Percentiles rank a stretch among this genome's conserved stretches.
These are phyloP conservation scores for Busseola fusca DNA, from an alignment of 2,888 invertebrate genomes.

Conservation along the genomic window DNA sequence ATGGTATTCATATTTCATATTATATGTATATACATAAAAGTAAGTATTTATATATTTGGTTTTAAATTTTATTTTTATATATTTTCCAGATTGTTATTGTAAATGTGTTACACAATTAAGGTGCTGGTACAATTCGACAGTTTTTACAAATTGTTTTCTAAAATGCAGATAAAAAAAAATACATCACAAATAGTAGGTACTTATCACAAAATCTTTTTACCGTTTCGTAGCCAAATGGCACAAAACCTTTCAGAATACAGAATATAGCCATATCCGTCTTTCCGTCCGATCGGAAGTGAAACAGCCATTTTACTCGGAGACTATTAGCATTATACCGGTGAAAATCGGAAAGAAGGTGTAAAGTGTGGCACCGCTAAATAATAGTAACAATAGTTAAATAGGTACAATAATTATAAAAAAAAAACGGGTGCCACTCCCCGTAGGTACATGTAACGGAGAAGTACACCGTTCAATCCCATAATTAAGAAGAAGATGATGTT, in stretches of 20 bases:
- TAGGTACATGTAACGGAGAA: not conserved
- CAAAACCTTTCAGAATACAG: not conserved
- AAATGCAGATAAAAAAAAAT: not conserved
- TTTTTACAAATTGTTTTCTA: not conserved
- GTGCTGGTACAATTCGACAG: too few species aligned
- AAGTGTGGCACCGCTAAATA: not conserved
- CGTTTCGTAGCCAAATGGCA: not conserved
- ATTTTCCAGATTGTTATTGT: too few species aligned
- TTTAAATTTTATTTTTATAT: too few species aligned
- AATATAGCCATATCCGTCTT: not conserved
- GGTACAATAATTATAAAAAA: too few species aligned
- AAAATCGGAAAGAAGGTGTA: too few species aligned
- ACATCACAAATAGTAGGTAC: not conserved
- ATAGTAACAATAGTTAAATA: not conserved
- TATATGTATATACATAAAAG: too few species aligned
- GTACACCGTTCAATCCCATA: too few species aligned
- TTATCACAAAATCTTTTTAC: not conserved
- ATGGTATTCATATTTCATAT: too few species aligned
- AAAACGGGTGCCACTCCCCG: not conserved
- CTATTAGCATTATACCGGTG: not conserved
- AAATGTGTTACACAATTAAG: too few species aligned
- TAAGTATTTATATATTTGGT: too few species aligned
- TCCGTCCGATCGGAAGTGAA: not conserved
- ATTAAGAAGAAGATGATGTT: not conserved
- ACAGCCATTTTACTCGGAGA: not conserved